Base-by-base conservation (phyloP, 2,113 vertebrate genomes). In the Cyphomyrus discorhynchus region DNA sequence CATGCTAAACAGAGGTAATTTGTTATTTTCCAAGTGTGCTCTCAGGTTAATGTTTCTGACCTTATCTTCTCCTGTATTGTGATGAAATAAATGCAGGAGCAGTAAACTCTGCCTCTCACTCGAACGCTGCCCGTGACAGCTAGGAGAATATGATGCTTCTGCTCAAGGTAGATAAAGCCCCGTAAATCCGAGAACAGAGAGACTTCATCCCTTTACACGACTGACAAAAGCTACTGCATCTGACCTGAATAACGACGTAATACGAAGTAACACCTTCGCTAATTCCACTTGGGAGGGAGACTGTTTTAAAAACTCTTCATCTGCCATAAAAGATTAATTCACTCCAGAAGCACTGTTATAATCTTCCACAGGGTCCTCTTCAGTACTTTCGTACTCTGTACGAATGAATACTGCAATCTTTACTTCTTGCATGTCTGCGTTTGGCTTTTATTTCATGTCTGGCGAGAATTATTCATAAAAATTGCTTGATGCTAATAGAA, bases 281-380 rank as follows among this genome's bases (percentile, higher is more conserved):
- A 52, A 90, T 58, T 53, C 49, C 27, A 5, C 70, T 82, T 88
- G 50, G 86, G 66, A 62, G 70, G 13, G 47, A 82, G 7, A 70
- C 58, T 77, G 31, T 90, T 90, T 90, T 88, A 88, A 90, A 87
- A 82, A 74, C 42, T 47, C 50, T 19, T 77, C 66, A 46, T 77
- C 31, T 46, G 24, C 47, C 47, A 39, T 70, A 87, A 77, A 35
- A 82, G 39, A 90, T 90, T 88, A 80, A 88, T 88, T 53, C 31
- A 42, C 31, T 62, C 52, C 35, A 80, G 49, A 24, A 90, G 39
- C 19, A 45, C 58, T 31, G 66, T 50, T 82, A n/a, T 35, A 86
- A 49, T 47, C 27, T 70, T 56, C 45, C 56, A 85, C 53, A 24
- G 49, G 8, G 24, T 86, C 46, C 42, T 45, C 88, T 80, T 47